Evolutionary conservation across 2,797 vertebrate species (phyloP), one percentile per base, ranked within the genome.

Genomic region (Danionella dracula): DNA sequence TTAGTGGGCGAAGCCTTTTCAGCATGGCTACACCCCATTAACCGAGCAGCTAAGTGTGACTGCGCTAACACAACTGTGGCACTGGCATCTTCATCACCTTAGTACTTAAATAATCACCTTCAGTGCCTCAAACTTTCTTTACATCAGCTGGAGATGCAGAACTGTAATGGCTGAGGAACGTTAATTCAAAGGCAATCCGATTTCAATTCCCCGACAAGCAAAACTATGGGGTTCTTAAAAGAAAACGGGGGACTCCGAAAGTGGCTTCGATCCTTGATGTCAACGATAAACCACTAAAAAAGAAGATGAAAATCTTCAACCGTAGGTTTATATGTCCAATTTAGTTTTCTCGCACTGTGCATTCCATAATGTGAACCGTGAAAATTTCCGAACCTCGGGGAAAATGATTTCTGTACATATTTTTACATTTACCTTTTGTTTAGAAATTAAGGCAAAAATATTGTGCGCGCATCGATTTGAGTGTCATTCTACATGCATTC

Each of bases 301-400:
- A 70, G 65, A 48, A 35, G 32, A 54, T 60, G 20, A 48, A 62
- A 41, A 49, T 34, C 4, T 42, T 51, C 55, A 37, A 7, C 45
- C 49, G 63, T 68, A 61, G 66, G 63, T 20, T 27, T 66, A 56
- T 60, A 32, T 31, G 40, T 31, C 34, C 16, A 73, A 66, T 81
- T 38, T 46, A 5, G 8, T 75, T 77, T 79, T 78, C 84, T 85
- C 84, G 88, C 89, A 91, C 90, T 90, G 87, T 89, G 86, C 83
- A 87, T 88, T 90, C 90, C 86, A 79, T 87, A 90, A 90, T 90
- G 90, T 90, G 90, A 91, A 90, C 83, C 75, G 75, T 83, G 79
- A 82, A 77, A 78, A 81, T 83, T 73, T 87, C 81, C 85, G 84
- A 85, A 85, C 75, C 79, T 87, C 83, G 83, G 82, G 84, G 83